Base-by-base conservation (phyloP, 2,888 invertebrate genomes). In the Corythucha ciliata region DNA sequence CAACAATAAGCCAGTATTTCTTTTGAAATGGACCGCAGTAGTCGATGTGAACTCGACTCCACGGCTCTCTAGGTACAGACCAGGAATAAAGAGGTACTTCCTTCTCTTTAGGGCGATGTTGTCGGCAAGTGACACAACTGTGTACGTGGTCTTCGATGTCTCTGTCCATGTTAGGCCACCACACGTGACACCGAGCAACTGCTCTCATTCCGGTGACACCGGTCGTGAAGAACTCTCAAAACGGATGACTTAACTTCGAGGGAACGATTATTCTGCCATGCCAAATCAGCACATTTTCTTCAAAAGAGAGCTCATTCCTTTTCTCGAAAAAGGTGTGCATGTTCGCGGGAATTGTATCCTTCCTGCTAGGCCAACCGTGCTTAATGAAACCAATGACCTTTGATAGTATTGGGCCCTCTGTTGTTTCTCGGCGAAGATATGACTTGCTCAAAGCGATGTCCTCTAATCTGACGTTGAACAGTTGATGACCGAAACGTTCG, bases 21-120 rank as follows among this genome's bases (percentile, higher is more conserved):
- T 58, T 45, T 29, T 57, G 26, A 54, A 54, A 42, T 3, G 60
- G 60, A 5, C 55, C 59, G 16, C 55, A 36, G 29, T 56, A 62
- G 52, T 63, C 61, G 6, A 53, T 53, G 49, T 62, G 63, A 1
- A 61, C 54, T 3, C 60, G 46, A 2, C 32, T 39, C 61, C 59
- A 63, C 16, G 46, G 48, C n/a, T 39, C 50, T 2, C 53, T 25
- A 24, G 62, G 58, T 45, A 55, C 58, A 4, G 56, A 58, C 58
- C 59, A 59, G 3, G 58, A 47, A 3, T 56, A 56, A 3, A 58
- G 36, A 3, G 57, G 56, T 1, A 55, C 51, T 3, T 57, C 24
- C 3, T 37, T 50, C 29, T 59, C 58, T 21, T 29, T 46, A 40
- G 57, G 57, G 33, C 49, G 34, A n/a, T 53, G 46, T 7, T 41